Evolutionary conservation across 2,113 vertebrate genomes (phyloP), one percentile per base, ranked within the genome.

Genomic region (Prionailurus viverrinus): DNA sequence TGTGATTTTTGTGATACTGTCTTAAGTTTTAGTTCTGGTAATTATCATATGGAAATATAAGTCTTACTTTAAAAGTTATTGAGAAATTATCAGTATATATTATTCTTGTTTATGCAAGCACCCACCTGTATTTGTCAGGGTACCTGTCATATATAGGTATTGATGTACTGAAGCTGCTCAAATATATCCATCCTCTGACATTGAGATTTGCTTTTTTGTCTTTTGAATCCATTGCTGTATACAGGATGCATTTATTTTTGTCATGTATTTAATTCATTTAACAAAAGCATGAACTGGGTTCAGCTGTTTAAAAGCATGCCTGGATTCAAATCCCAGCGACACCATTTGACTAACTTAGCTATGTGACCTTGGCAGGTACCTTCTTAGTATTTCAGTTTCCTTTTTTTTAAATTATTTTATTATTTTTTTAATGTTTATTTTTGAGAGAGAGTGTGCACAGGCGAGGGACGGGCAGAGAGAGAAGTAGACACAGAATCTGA

Each of bases 331-430:
- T 63, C 39, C 61, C 87, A 55, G 39, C 41, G 68, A 83, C 23
- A 53, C 48, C 41, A 21, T 74, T 90, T 69, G 7, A 81, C 81
- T 91, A 18, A 58, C 51, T 74, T 58, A 15, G 63, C 84, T 74
- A 3, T 31, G 4, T 80, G 33, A 84, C 51, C 74, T 85, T 95
- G 89, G 27, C 39, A 78, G 29, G 83, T 86, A 71, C 51, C 78
- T 73, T 29, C 51, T 84, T 81, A 89, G 85, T 82, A 39, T 94
- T 91, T 95, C 18, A 48, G 10, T 91, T 94, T 78, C 45, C 15
- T 85, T 61, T 27, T 69, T 51, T 51, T 3, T 3, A 1, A 45
- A 45, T 45, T 45, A 45, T 51, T 51, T 51, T 61, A 23, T 58
- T 21, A 19, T 58, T 58, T 58, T 58, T 61, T 61, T 61, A 61